Evolutionary conservation across 2,113 vertebrate species (phyloP), one percentile per base, ranked within the genome.

Genomic region (Cettia cetti): DNA sequence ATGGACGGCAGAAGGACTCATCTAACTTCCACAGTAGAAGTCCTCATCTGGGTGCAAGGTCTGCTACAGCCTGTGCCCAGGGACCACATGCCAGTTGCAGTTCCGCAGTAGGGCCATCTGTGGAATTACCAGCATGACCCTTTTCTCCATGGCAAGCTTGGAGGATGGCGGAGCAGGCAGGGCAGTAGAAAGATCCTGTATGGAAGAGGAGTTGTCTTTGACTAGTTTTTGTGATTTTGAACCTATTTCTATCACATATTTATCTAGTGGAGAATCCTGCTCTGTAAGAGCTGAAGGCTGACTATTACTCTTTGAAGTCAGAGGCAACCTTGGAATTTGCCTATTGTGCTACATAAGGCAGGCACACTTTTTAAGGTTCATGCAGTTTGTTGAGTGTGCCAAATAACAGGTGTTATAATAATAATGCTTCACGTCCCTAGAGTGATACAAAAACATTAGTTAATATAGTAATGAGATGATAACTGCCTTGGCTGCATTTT

Each of bases 401-500:
- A 69, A 82, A 26, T 63, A 94, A 68, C 21, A 31, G 16, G 69
- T 87, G 8, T 85, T 85, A 28, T 6, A 76, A 11, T 42, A 83
- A 39, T 47, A 66, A 28, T 5, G 5, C 33, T 92, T 93, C 35
- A 61, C 31, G 70, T 90, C 44, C 63, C 83, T 76, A 66, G 21
- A 57, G 26, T 80, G 33, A 71, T 86, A 63, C 60, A 70, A 92
- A 96, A 94, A 37, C 31, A 50, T 70, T 45, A 49, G 35, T 91
- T 92, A 90, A 85, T 77, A 66, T 11, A 11, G 28, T 76, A 86
- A 81, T 69, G 57, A 93, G 80, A 45, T 84, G 44, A 47, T 81
- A 49, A 50, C 65, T 76, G 28, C 45, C 37, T 84, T 88, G 64
- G 50, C 75, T 82, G 49, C 3, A 0, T 86, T 94, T 79, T 85